A percentile compares a stretch with the other conserved stretches of the same genome.
These are phyloP conservation scores for Bos javanicus DNA, from an alignment of 2,113 vertebrate genomes.

Conservation along the genomic window DNA sequence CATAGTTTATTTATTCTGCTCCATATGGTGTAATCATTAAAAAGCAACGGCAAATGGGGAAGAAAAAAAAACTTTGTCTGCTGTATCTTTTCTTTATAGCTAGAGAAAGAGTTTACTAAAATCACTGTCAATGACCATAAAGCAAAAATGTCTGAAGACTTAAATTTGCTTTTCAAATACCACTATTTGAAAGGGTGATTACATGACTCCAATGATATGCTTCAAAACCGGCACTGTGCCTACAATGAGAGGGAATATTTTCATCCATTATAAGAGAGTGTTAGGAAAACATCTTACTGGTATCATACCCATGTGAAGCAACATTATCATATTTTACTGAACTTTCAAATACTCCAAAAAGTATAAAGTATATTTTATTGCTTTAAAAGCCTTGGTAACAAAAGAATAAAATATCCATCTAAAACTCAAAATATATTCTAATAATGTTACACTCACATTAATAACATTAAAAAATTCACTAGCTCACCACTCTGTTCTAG, in stretches of 20 bases:
- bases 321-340: conserved; percentile 63
- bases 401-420: conserved; percentile 49
- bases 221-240: conserved; percentile 30
- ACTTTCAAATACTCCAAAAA: conserved; percentile 47
- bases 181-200: conserved; percentile 64
- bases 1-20: conserved; percentile 45
- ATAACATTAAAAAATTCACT: neutral
- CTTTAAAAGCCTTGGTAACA: conserved; percentile 61
- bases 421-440: conserved; percentile 40
- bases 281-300: conserved; percentile 58
- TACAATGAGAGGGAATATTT: conserved; percentile 45
- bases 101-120: conserved; percentile 51
- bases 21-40: conserved; percentile 36
- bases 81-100: conserved; percentile 52
- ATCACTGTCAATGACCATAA: conserved; percentile 62
- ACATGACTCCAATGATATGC: conserved; percentile 54
- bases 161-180: conserved; percentile 67
- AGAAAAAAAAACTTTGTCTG: neutral
- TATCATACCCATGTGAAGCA: conserved; percentile 26
- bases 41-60: conserved; percentile 32
- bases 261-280: conserved; percentile 44
- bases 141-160: conserved; percentile 43
- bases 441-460: conserved; percentile 45
- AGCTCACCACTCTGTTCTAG: neutral
- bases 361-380: conserved; percentile 57